These are phyloP conservation scores for Acrobeloides nanus DNA, from an alignment of 2,888 invertebrate genomes.

Conservation along the genomic window DNA sequence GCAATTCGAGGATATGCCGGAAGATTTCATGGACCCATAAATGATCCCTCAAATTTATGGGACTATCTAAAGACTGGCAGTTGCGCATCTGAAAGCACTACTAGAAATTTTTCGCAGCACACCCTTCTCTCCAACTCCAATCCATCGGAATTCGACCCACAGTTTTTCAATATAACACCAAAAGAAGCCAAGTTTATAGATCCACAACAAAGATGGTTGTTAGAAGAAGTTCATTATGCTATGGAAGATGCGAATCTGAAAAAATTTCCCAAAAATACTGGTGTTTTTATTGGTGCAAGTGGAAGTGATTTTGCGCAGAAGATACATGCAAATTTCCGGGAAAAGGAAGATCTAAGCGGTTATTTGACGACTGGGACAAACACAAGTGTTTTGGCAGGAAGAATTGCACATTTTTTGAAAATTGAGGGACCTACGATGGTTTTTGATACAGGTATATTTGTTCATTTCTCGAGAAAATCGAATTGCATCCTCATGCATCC, in stretches of 20 bases:
- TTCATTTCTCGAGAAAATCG: too few species aligned
- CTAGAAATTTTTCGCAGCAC: too few species aligned
- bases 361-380: conserved; percentile 85
- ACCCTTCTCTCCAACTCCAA: too few species aligned
- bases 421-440: conserved; percentile 86
- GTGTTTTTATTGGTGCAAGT: conserved; percentile 79
- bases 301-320: conserved; percentile 36
- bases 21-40: too few species aligned
- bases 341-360: conserved; percentile 65
- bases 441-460: conserved; percentile 89
- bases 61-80: too few species aligned
- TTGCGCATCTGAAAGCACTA: too few species aligned
- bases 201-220: conserved; percentile 76
- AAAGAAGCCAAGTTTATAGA: conserved; percentile 67
- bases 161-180: conserved; percentile 53
- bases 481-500: too few species aligned
- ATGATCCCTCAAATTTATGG: too few species aligned
- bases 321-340: conserved; percentile 22
- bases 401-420: conserved; percentile 85
- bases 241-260: conserved; percentile 59
- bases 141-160: conserved; percentile 56
- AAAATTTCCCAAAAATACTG: conserved; percentile 77
- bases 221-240: conserved; percentile 80
- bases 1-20: too few species aligned
- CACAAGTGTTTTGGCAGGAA: conserved; percentile 78